phyloP scores from a whole-genome alignment of 2,888 invertebrate species.

The Oligia strigilis region DNA sequence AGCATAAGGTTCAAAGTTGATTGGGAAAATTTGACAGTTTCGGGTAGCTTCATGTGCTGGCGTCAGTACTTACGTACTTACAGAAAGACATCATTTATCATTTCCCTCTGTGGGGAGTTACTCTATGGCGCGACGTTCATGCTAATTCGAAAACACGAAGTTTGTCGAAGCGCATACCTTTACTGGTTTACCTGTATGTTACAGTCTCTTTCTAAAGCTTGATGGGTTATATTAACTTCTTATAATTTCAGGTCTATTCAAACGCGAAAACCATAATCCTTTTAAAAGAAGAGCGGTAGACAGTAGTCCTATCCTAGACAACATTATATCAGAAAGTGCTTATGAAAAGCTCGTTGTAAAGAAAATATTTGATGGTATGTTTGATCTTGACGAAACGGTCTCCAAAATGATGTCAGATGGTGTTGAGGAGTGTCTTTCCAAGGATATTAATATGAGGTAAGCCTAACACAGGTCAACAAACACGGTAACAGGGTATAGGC shows the following conservation, averaged over 20 bases:
- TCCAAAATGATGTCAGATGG: constrained; percentile 51
- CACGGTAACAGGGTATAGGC: too few species aligned
- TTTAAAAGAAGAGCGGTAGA: constrained; percentile 48
- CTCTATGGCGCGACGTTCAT: not conserved
- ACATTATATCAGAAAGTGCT: constrained; percentile 7
- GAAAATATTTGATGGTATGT: constrained; percentile 48
- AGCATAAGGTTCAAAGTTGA: too few species aligned
- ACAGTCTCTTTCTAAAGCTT: too few species aligned
- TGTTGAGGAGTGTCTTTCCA: constrained; percentile 44
- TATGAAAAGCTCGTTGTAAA: constrained; percentile 17
- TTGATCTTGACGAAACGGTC: constrained; percentile 43
- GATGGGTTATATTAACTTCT: not conserved
- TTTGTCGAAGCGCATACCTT: not conserved
- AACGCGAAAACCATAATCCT: constrained; percentile 8
- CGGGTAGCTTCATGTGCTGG: too few species aligned
- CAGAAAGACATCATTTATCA: too few species aligned
- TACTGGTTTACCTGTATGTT: too few species aligned
- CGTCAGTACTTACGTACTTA: too few species aligned
- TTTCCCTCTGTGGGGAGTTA: not conserved
- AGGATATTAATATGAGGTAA: constrained; percentile 59
- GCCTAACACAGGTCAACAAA: not conserved
- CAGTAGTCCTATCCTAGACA: constrained; percentile 46
- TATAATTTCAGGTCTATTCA: constrained; percentile 42
- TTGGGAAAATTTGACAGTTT: too few species aligned
- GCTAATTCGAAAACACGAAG: not conserved